Evolutionary conservation across 1,140 invertebrate species (phyloP).

Genomic region (Eriocheir sinensis): DNA sequence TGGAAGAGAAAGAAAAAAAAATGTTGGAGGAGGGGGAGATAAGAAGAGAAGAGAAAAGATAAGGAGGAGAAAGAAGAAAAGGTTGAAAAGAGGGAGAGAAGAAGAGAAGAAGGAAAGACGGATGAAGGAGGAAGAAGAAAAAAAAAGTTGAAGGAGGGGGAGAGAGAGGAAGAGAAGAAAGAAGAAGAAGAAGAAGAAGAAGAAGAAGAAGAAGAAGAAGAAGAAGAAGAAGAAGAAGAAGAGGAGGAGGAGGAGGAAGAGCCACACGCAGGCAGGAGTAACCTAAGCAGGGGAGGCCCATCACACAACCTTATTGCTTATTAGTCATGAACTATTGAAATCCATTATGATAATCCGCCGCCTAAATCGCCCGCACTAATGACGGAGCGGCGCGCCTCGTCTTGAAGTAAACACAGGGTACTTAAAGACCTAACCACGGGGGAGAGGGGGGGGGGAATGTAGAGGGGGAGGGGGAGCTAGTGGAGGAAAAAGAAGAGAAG

Average conservation of each 20-base stretch:
- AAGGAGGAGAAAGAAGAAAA: background rate
- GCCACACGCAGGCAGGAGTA: background rate
- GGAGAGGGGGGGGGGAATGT: background rate
- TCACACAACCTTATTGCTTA: constrained; percentile 25
- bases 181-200: no score
- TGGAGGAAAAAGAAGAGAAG: background rate
- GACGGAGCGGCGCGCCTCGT: background rate
- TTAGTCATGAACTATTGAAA: constrained; percentile 18
- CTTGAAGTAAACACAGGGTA: background rate
- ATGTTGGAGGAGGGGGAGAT: no score
- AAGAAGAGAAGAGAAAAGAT: no score
- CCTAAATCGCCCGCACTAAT: background rate
- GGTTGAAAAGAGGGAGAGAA: constrained; percentile 22
- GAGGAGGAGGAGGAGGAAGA: background rate
- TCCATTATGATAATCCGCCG: constrained; percentile 2
- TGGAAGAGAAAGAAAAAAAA: background rate
- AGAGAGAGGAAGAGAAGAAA: constrained; percentile 15
- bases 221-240: background rate
- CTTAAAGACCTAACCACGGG: constrained; percentile 12
- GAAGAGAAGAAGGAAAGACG: background rate
- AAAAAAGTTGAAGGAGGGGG: background rate
- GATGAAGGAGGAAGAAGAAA: background rate
- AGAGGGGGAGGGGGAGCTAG: background rate
- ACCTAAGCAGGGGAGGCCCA: constrained; percentile 2
- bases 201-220: constrained; percentile 8